Percentiles rank a stretch among this genome's conserved stretches.
phyloP scores from a whole-genome alignment of 2,888 invertebrate genomes.

The Drosophila infuscata region DNA sequence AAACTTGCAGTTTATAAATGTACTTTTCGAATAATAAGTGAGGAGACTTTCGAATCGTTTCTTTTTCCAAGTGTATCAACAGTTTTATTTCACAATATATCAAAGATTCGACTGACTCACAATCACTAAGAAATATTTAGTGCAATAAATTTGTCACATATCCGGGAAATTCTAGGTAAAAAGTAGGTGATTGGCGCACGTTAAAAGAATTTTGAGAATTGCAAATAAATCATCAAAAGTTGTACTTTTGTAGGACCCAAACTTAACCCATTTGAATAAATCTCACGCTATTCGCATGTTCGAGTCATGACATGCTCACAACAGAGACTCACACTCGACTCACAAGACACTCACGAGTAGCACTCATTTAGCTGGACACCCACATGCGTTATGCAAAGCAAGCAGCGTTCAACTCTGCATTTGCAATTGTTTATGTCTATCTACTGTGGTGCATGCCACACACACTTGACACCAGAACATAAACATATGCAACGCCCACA shows the following conservation, averaged over 20 bases:
- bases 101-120: slow-evolving; percentile 3
- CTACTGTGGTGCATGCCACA: slow-evolving; percentile 3
- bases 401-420: slow-evolving; percentile 13
- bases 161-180: background rate
- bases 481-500: slow-evolving; percentile 39
- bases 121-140: background rate
- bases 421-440: slow-evolving; percentile 2
- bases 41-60: background rate
- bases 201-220: background rate
- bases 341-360: slow-evolving; percentile 22
- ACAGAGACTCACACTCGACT: slow-evolving; percentile 14
- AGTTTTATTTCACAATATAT: background rate
- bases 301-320: slow-evolving; percentile 10
- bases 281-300: slow-evolving; percentile 18
- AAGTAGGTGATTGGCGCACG: slow-evolving; percentile 4
- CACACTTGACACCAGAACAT: slow-evolving; percentile 35
- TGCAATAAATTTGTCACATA: background rate
- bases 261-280: slow-evolving; percentile 6
- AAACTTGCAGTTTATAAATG: background rate
- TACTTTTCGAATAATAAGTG: background rate
- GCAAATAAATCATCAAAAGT: background rate
- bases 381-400: slow-evolving; percentile 40
- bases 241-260: background rate
- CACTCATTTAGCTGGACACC: slow-evolving; percentile 34
- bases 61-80: background rate